Conservation (phyloP, 1,140 invertebrate species). For the Anoplolepis gracilipes region DNA sequence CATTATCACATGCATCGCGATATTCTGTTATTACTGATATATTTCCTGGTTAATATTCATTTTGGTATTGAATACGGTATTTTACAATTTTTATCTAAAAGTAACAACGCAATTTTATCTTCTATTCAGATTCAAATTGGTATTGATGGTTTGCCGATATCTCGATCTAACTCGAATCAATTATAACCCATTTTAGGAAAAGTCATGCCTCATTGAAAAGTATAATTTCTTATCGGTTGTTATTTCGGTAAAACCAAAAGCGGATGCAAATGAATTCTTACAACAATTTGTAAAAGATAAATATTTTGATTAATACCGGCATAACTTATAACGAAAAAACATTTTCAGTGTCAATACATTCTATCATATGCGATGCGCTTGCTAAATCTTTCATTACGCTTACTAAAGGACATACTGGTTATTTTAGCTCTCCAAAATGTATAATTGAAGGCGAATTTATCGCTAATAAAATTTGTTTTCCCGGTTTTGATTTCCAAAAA, state of each 20-base stretch:
- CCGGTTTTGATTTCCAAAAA: too few relatives aligned
- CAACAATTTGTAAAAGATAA: conserved; percentile 7
- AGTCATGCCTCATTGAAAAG: neutral
- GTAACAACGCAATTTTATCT: neutral
- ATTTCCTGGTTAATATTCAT: conserved; percentile 23
- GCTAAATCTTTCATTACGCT: too few relatives aligned
- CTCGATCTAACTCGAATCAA: conserved; percentile 5
- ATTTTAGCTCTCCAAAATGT: too few relatives aligned
- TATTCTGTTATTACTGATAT: neutral
- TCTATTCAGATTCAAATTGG: conserved; percentile 22
- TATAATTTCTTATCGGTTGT: conserved; percentile 24
- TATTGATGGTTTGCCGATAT: conserved; percentile 13
- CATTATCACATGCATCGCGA: neutral
- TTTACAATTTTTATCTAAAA: neutral
- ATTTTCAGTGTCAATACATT: neutral
- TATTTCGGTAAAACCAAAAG: conserved; percentile 12
- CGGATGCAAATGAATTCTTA: conserved; percentile 9
- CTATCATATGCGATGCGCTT: too few relatives aligned
- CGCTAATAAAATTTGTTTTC: too few relatives aligned
- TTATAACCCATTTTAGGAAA: conserved; percentile 20
- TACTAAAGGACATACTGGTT: too few relatives aligned
- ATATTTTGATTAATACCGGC: neutral
- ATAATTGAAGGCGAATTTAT: too few relatives aligned
- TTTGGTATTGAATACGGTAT: neutral
- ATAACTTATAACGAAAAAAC: neutral